phyloP scores from a whole-genome alignment of 1,140 invertebrate species.

The Diploscapter pachys region DNA sequence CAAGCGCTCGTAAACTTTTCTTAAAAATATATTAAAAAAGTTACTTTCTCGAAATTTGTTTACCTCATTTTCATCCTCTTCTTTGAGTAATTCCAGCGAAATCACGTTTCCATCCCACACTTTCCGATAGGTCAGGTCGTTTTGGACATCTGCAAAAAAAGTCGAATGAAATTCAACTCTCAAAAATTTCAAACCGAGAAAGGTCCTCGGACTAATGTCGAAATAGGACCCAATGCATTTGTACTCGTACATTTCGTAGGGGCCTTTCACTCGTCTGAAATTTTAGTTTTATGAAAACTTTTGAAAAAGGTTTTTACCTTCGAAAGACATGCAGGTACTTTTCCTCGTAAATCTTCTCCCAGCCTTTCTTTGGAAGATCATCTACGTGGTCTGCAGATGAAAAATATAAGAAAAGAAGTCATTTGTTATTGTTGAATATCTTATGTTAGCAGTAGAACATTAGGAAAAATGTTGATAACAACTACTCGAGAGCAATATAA shows the following conservation, averaged over 20 bases:
- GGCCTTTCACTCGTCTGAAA: slow-evolving; percentile 2
- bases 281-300: neutral
- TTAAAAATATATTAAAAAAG: neutral
- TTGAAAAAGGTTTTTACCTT: slow-evolving; percentile 11
- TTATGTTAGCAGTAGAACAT: neutral
- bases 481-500: neutral
- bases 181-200: slow-evolving; percentile 24
- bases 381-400: too few species aligned
- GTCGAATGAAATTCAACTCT: neutral
- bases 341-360: slow-evolving; percentile 35
- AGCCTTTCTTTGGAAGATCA: slow-evolving; percentile 23
- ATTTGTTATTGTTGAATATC: neutral
- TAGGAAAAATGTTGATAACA: slow-evolving; percentile 1
- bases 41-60: neutral
- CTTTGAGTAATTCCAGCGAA: slow-evolving; percentile 43
- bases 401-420: too few species aligned
- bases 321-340: slow-evolving; percentile 29
- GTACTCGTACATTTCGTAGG: slow-evolving; percentile 35
- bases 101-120: slow-evolving; percentile 53
- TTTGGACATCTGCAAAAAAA: slow-evolving; percentile 33
- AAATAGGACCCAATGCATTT: slow-evolving; percentile 34
- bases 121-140: slow-evolving; percentile 44
- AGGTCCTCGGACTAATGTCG: slow-evolving; percentile 35
- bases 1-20: neutral
- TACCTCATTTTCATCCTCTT: slow-evolving; percentile 34